Evolutionary conservation across 2,797 vertebrate genomes (phyloP), one percentile per base, ranked within the genome.

Genomic region (Champsocephalus esox): DNA sequence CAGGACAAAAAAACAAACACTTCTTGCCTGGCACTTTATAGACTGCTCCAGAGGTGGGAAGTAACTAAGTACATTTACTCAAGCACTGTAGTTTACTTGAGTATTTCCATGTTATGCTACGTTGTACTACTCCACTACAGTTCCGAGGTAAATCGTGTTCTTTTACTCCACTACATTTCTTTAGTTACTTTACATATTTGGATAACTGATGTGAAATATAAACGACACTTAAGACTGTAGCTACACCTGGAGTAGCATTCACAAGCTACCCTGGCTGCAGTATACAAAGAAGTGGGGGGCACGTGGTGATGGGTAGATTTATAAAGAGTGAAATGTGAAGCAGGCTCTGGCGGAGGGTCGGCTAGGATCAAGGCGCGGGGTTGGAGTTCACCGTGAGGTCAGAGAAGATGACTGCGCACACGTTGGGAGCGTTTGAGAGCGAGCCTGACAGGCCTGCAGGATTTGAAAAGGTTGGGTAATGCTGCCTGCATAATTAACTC

Each of bases 311-410:
- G 81, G 83, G 79, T 66, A 66, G 89, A 92, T 94, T 94, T 91
- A 91, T 91, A 82, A 84, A 78, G 78, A 83, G 87, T 85, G 90
- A 92, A 91, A 95, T 81, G 84, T 69, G 85, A 89, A 46, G 81
- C 87, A 68, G 73, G 73, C 72, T 62, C 32, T 14, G 50, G 83
- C 13, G 28, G 69, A 70, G 79, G 87, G 90, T 87, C 83, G 84
- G 79, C 13, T 69, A 83, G 14, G 83, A 77, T 57, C n/a, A 66
- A 83, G 77, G 19, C 12, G 41, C 65, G 73, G 83, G 85, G 89
- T 83, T 84, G 77, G 81, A 85, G 92, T 93, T 94, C 92, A 91
- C 79, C 72, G 46, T 58, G 78, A 92, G 91, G 91, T 92, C 90
- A 88, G 49, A 73, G 61, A 80, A 70, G 82, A 82, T 4, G 57